Percentiles rank a stretch among this genome's conserved stretches.
These are phyloP conservation scores for Origma solitaria DNA, from an alignment of 2,113 vertebrate species.

Conservation along the genomic window DNA sequence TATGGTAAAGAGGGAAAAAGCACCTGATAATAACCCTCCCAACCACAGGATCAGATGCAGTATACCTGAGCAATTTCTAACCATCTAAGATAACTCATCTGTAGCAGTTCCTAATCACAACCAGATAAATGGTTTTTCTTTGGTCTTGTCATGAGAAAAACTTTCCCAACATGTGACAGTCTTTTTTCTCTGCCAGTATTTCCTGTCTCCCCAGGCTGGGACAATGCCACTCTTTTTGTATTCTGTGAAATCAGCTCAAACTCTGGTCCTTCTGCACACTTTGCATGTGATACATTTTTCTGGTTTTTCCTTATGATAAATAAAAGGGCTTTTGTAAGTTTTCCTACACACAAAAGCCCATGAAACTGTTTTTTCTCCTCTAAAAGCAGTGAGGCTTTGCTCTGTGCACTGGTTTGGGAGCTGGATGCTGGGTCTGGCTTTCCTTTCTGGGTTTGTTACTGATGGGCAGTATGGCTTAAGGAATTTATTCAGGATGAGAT, in stretches of 20 bases:
- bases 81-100: neutral
- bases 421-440: neutral
- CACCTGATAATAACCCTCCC: neutral
- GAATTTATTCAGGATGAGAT: neutral
- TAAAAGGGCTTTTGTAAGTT: neutral
- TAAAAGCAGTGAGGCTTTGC: neutral
- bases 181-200: neutral
- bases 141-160: neutral
- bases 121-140: neutral
- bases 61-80: neutral
- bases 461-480: neutral
- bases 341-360: neutral
- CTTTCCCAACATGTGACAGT: neutral
- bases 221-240: neutral
- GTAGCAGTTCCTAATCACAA: neutral
- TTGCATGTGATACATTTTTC: neutral
- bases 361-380: neutral
- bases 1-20: neutral
- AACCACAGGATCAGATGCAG: neutral
- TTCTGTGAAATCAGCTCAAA: neutral
- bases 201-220: neutral
- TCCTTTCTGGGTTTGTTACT: neutral
- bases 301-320: neutral
- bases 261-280: neutral
- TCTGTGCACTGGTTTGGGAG: neutral